These are phyloP conservation scores for Tenualosa ilisha DNA, from an alignment of 2,797 vertebrate genomes.

Conservation along the genomic window DNA sequence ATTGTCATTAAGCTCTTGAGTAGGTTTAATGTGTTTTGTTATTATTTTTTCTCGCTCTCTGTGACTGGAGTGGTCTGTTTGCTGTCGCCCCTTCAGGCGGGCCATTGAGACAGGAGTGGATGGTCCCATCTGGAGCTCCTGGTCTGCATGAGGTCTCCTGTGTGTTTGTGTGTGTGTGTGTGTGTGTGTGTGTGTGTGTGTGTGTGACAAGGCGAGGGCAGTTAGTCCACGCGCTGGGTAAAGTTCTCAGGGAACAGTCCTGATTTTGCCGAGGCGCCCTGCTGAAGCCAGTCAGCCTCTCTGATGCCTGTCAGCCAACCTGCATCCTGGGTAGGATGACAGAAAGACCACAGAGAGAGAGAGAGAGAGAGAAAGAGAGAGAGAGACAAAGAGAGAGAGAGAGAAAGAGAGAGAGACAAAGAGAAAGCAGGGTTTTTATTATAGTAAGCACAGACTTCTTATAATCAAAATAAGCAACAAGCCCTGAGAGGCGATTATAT, in stretches of 20 bases:
- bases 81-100: conserved; percentile 56
- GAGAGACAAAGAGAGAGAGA: too few relatives aligned
- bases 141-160: neutral
- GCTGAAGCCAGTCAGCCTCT: conserved; percentile 86
- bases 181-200: conserved; percentile 29
- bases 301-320: conserved; percentile 94
- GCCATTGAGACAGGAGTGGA: neutral
- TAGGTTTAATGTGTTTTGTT: conserved; percentile 51
- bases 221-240: conserved; percentile 81
- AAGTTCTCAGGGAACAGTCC: conserved; percentile 98
- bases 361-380: neutral
- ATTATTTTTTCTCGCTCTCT: conserved; percentile 41
- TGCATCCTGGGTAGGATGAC: conserved; percentile 90
- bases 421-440: neutral
- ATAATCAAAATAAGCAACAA: too few relatives aligned
- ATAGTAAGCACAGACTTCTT: too few relatives aligned
- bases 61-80: conserved; percentile 37
- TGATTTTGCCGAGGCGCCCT: conserved; percentile 76
- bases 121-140: neutral
- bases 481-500: too few relatives aligned
- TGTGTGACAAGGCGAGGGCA: neutral
- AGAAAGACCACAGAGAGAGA: neutral
- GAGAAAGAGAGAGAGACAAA: too few relatives aligned
- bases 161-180: too few relatives aligned
- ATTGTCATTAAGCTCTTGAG: conserved; percentile 57